A percentile compares a stretch with the other conserved stretches of the same genome.
Evolutionary conservation across 2,113 vertebrate species (phyloP).

Genomic region (Pseudorasbora parva): DNA sequence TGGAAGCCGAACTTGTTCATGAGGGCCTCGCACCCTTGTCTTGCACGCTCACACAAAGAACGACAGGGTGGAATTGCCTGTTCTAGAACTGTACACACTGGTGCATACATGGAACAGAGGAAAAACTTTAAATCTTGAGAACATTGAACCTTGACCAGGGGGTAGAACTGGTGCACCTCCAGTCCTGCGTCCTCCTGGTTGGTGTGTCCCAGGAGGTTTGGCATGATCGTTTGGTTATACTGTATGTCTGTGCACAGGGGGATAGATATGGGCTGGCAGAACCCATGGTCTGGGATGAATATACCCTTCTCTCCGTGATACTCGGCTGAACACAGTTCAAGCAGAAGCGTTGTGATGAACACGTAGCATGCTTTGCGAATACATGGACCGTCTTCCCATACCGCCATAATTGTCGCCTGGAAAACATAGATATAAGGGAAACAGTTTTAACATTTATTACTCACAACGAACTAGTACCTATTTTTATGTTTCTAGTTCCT

Average conservation of each 20-base stretch:
- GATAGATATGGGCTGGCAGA: slow-evolving; percentile 85
- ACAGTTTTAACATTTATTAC: not conserved
- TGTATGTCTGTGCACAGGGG: slow-evolving; percentile 86
- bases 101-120: slow-evolving; percentile 87
- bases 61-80: slow-evolving; percentile 86
- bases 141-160: slow-evolving; percentile 84
- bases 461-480: not conserved
- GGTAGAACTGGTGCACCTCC: slow-evolving; percentile 89
- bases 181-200: slow-evolving; percentile 88
- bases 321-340: slow-evolving; percentile 63
- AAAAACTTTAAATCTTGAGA: slow-evolving; percentile 83
- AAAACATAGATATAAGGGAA: slow-evolving; percentile 3
- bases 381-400: slow-evolving; percentile 41
- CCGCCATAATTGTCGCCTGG: slow-evolving; percentile 56
- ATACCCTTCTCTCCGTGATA: slow-evolving; percentile 80
- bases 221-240: slow-evolving; percentile 91
- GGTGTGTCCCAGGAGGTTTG: slow-evolving; percentile 86
- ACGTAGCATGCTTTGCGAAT: slow-evolving; percentile 38
- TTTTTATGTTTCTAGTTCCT: not conserved
- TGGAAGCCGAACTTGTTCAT: slow-evolving; percentile 91
- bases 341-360: slow-evolving; percentile 47
- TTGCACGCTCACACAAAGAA: slow-evolving; percentile 83
- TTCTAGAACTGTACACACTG: slow-evolving; percentile 87
- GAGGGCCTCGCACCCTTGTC: slow-evolving; percentile 85
- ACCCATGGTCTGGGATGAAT: slow-evolving; percentile 82